Percentiles rank a stretch among this genome's conserved stretches.
Evolutionary conservation across 2,113 vertebrate genomes (phyloP).

Genomic region (Fulmarus glacialis): DNA sequence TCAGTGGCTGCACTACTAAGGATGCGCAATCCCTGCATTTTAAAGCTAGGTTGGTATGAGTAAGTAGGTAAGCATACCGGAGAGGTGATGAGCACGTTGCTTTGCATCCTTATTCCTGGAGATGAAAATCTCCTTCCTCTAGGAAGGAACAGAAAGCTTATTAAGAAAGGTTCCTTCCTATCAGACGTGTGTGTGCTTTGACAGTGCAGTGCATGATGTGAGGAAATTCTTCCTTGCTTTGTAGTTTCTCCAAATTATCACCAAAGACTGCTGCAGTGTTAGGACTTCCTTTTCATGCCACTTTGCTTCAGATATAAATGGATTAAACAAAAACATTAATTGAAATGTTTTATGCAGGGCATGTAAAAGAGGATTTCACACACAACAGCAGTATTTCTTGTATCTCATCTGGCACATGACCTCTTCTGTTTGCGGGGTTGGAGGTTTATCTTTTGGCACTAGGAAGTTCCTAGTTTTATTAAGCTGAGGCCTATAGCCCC

Average conservation of each 20-base stretch:
- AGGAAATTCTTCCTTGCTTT: not conserved
- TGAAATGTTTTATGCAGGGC: not conserved
- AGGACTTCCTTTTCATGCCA: not conserved
- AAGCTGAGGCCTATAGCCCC: not conserved
- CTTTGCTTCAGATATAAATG: not conserved
- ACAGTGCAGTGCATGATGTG: not conserved
- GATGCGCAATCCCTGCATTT: not conserved
- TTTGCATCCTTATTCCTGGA: not conserved
- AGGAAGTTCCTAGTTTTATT: not conserved
- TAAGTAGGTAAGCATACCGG: not conserved
- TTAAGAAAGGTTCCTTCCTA: not conserved
- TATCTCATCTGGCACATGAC: not conserved
- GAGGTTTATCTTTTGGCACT: not conserved
- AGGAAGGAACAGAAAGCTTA: not conserved
- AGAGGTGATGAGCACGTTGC: not conserved
- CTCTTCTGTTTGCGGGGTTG: accelerated
- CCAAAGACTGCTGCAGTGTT: not conserved
- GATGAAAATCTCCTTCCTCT: not conserved
- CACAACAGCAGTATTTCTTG: not conserved
- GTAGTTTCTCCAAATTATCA: not conserved
- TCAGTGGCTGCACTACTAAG: not conserved
- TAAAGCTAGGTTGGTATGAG: not conserved
- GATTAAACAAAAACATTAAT: slow-evolving; percentile 7
- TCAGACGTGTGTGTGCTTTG: not conserved
- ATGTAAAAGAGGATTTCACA: not conserved